Evolutionary conservation across 1,140 invertebrate species (phyloP).

Genomic region (Lucilia sericata): DNA sequence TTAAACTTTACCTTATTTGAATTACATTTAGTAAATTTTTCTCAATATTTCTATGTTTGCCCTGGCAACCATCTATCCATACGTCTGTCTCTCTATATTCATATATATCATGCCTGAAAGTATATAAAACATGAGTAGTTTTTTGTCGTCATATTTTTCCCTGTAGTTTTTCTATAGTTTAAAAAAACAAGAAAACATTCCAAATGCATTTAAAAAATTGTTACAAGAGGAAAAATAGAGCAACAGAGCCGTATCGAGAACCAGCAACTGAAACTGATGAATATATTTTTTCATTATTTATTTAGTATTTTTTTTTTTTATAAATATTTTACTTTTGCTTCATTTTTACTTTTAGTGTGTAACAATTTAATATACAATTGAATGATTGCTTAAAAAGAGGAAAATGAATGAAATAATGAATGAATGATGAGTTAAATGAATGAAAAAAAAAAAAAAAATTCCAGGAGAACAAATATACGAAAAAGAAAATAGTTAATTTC

Average conservation of each 20-base stretch:
- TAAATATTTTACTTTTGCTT: not conserved
- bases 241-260: not conserved
- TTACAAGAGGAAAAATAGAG: not conserved
- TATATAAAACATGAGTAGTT: constrained; percentile 7
- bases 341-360: not conserved
- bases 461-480: not conserved
- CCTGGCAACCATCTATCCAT: not conserved
- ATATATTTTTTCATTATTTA: not conserved
- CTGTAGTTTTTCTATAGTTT: not conserved
- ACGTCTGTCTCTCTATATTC: not conserved
- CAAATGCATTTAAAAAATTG: constrained; percentile 1
- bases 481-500: not conserved
- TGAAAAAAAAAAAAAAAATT: not conserved
- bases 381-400: constrained; percentile 10
- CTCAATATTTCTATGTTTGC: not conserved
- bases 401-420: constrained; percentile 14
- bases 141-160: not conserved
- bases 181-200: not conserved
- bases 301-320: not conserved
- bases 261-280: constrained; percentile 13
- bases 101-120: not conserved
- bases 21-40: no score
- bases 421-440: not conserved
- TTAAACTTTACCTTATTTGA: no score
- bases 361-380: constrained; percentile 23